A percentile compares a stretch with the other conserved stretches of the same genome.
Evolutionary conservation across 2,113 vertebrate species (phyloP).

Genomic region (Athene cunicularia): DNA sequence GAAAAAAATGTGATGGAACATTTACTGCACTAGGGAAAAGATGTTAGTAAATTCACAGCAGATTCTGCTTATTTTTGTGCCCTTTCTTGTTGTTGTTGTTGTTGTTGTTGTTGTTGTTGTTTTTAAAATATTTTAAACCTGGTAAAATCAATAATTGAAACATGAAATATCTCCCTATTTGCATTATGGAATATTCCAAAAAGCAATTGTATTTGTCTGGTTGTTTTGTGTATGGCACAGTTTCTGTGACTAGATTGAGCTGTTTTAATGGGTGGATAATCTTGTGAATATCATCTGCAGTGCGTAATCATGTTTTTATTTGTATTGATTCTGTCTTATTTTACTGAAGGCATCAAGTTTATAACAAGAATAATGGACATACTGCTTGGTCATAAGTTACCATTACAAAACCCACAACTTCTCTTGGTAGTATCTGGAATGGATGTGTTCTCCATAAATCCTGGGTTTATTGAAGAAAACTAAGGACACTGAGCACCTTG

Average conservation of each 20-base stretch:
- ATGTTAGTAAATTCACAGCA: neutral
- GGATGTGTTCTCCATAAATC: neutral
- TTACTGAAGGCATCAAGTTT: neutral
- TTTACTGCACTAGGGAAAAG: neutral
- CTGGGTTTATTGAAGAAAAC: neutral
- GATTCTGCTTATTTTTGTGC: neutral
- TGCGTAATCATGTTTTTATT: neutral
- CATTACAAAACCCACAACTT: neutral
- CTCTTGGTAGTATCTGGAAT: neutral
- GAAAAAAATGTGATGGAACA: rapidly evolving
- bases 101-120: neutral
- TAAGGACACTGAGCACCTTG: neutral
- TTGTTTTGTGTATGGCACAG: neutral
- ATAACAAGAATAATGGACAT: neutral
- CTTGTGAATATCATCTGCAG: neutral
- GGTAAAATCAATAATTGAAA: neutral
- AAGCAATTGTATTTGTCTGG: neutral
- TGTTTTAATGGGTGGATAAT: neutral
- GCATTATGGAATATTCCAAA: neutral
- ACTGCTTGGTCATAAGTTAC: neutral
- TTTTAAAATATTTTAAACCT: neutral
- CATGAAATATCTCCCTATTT: neutral
- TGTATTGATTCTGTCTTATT: neutral
- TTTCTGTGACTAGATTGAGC: neutral
- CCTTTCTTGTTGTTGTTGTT: neutral